Conservation (phyloP, 1,140 invertebrate species). For the Drosophila truncata region DNA sequence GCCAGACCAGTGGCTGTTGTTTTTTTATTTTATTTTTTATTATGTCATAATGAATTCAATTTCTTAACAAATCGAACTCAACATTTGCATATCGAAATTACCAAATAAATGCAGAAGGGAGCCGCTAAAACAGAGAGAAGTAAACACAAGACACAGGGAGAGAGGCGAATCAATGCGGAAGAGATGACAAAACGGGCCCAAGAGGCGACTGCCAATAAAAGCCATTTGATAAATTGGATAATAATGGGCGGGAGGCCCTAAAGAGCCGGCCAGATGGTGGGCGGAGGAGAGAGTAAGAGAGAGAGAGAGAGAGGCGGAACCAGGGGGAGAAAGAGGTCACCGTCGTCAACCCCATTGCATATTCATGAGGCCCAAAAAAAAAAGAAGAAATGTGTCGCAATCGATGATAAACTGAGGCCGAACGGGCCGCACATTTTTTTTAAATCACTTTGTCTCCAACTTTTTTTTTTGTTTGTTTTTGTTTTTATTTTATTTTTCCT, state of each 20-base stretch:
- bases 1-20: constrained; percentile 24
- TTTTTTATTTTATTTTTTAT: constrained; percentile 50
- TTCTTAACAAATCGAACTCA: constrained; percentile 66
- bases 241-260: constrained; percentile 47
- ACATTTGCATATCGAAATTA: constrained; percentile 65
- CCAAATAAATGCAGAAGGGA: constrained; percentile 30
- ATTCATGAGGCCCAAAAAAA: constrained; percentile 60
- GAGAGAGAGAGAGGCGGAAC: constrained; percentile 1
- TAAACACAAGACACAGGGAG: neutral
- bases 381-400: constrained; percentile 25
- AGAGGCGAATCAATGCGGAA: constrained; percentile 53
- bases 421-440: constrained; percentile 10
- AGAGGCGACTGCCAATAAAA: constrained; percentile 53
- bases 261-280: constrained; percentile 13
- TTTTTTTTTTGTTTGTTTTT: constrained; percentile 9
- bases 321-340: constrained; percentile 27
- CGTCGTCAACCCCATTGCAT: constrained; percentile 52
- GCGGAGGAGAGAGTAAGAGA: neutral
- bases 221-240: constrained; percentile 67
- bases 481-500: constrained; percentile 9
- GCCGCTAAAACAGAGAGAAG: constrained; percentile 10
- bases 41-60: constrained; percentile 72
- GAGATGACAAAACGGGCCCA: constrained; percentile 47
- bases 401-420: constrained; percentile 36
- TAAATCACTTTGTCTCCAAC: constrained; percentile 22